Evolutionary conservation across 2,888 invertebrate genomes (phyloP).

Genomic region (Phaonia tiefii): DNA sequence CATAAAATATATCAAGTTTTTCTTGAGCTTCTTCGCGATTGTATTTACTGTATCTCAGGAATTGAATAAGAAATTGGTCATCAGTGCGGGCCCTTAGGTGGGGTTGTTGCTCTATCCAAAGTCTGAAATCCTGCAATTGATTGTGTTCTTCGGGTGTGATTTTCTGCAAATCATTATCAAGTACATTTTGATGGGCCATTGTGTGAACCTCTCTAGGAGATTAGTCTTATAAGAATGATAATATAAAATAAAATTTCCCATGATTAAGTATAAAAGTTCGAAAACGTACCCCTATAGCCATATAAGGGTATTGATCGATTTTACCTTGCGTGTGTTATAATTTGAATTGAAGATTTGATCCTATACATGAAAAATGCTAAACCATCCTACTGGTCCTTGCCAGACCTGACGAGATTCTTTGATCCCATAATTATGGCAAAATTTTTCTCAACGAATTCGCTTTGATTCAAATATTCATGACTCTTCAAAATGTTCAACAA

Average conservation of each 20-base stretch:
- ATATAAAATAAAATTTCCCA: not conserved
- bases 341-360: no score
- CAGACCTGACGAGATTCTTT: no score
- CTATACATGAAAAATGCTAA: no score
- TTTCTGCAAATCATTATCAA: slow-evolving; percentile 71
- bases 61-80: slow-evolving; percentile 81
- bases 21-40: slow-evolving; percentile 82
- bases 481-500: no score
- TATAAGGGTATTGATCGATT: no score
- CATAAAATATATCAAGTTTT: slow-evolving; percentile 83
- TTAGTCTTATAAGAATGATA: not conserved
- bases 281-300: no score
- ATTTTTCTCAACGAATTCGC: no score
- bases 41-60: slow-evolving; percentile 82
- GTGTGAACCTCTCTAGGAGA: slow-evolving; percentile 32
- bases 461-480: no score
- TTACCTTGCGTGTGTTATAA: no score
- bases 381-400: no score
- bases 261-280: no score
- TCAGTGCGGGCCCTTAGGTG: slow-evolving; percentile 77
- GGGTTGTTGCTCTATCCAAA: slow-evolving; percentile 81
- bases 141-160: slow-evolving; percentile 79
- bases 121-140: slow-evolving; percentile 76
- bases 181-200: slow-evolving; percentile 74
- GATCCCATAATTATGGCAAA: no score